Evolutionary conservation across 2,797 vertebrate species (phyloP).

Genomic region (Phataginus tricuspis): DNA sequence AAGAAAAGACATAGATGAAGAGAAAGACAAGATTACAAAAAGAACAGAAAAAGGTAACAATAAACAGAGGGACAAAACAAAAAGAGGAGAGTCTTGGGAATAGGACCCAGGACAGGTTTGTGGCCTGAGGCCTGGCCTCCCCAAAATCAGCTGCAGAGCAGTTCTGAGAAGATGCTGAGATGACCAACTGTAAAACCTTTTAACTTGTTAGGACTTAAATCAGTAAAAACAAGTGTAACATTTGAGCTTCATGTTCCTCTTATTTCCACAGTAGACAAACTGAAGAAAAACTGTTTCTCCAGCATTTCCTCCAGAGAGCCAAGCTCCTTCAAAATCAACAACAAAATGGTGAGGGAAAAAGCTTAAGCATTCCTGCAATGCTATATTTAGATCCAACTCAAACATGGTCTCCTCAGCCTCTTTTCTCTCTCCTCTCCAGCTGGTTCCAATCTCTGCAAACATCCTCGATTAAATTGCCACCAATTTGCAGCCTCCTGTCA

Average conservation of each 20-base stretch:
- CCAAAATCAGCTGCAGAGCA: not conserved
- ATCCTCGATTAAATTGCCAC: constrained; percentile 43
- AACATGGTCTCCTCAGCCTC: not conserved
- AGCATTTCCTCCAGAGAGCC: not conserved
- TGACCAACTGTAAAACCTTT: not conserved
- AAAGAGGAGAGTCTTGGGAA: not conserved
- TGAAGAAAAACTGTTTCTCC: constrained; percentile 12
- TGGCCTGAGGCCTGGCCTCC: not conserved
- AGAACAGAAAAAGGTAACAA: not conserved
- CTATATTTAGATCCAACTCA: constrained; percentile 58
- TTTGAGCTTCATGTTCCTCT: constrained; percentile 6
- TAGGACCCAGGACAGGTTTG: not conserved
- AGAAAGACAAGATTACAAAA: not conserved
- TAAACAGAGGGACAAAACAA: not conserved
- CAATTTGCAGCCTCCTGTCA: not conserved
- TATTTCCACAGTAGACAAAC: constrained; percentile 58
- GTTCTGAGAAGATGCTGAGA: not conserved
- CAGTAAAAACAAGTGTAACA: constrained; percentile 1
- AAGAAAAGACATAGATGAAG: not conserved
- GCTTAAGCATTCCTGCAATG: constrained; percentile 14
- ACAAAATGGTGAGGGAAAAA: not conserved
- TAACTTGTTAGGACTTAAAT: not conserved
- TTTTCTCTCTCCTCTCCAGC: constrained; percentile 14
- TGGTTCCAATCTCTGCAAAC: constrained; percentile 47
- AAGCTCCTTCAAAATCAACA: constrained; percentile 66